Percentiles rank a stretch among this genome's conserved stretches.
Evolutionary conservation across 37 sponge, comb jelly and placozoan species (phyloP).

Genomic region (Beroe ovata): DNA sequence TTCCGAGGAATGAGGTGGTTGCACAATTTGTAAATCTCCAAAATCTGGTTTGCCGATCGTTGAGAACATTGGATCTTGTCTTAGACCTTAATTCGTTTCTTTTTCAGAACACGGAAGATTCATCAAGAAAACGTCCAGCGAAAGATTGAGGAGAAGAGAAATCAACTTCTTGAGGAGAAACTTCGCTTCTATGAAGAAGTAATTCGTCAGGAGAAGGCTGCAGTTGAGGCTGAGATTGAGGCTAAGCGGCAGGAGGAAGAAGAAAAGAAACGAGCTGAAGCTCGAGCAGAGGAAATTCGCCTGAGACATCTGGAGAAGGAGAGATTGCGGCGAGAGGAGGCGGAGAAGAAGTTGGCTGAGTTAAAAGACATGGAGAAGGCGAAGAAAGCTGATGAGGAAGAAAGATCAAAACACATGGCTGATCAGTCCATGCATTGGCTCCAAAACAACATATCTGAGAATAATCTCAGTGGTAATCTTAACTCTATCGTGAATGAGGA

Average conservation of each 20-base stretch:
- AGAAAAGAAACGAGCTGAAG: slow-evolving; percentile 37
- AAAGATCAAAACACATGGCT: not conserved
- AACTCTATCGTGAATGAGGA: not conserved
- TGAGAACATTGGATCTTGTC: no score
- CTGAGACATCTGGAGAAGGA: slow-evolving; percentile 29
- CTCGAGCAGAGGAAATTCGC: slow-evolving; percentile 28
- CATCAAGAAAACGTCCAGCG: not conserved
- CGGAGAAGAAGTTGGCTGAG: not conserved
- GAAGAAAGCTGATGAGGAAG: slow-evolving; percentile 26
- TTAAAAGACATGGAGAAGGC: slow-evolving; percentile 31
- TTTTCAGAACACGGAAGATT: slow-evolving; percentile 15
- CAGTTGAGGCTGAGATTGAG: slow-evolving; percentile 36
- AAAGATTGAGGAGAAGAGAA: not conserved
- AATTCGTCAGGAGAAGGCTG: slow-evolving; percentile 6
- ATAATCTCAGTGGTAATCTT: not conserved
- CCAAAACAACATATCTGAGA: not conserved
- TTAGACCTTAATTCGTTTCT: no score
- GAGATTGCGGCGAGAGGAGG: slow-evolving; percentile 36
- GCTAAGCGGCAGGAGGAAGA: slow-evolving; percentile 26
- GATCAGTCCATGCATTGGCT: slow-evolving; percentile 17
- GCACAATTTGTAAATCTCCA: no score
- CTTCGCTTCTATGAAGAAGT: not conserved
- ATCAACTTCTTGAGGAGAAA: slow-evolving; percentile 23
- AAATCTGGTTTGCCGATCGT: no score
- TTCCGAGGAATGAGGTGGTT: slow-evolving; percentile 36